Conservation (phyloP, 2,888 invertebrate genomes). For the Nudaria mundana region DNA sequence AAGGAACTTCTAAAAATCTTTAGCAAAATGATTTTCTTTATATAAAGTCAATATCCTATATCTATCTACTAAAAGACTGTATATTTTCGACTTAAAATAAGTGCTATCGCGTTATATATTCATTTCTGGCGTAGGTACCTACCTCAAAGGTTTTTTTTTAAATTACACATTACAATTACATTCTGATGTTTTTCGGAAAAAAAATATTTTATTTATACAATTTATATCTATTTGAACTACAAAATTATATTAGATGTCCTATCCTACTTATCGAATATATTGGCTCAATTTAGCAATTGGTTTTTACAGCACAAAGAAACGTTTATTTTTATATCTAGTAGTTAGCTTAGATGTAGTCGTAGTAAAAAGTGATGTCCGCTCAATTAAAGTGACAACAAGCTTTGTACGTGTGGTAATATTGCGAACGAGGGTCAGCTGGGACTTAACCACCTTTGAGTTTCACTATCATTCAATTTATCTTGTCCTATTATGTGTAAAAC, state of each 20-base stretch:
- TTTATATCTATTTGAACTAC: no score
- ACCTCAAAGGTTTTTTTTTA: no score
- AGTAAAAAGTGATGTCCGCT: slow-evolving; percentile 44
- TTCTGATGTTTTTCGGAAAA: no score
- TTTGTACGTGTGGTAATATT: slow-evolving; percentile 40
- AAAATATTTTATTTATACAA: no score
- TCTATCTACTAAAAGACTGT: neutral
- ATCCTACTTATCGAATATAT: no score
- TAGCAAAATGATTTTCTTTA: no score
- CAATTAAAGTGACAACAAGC: slow-evolving; percentile 49
- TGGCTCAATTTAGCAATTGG: no score
- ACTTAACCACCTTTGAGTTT: slow-evolving; percentile 31
- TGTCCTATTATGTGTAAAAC: slow-evolving; percentile 20
- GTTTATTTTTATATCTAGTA: neutral
- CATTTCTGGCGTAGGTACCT: no score
- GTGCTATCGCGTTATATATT: no score
- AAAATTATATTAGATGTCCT: no score
- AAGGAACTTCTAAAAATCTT: neutral
- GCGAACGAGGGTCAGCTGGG: slow-evolving; percentile 39
- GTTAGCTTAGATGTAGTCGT: slow-evolving; percentile 16
- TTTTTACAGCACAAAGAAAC: neutral
- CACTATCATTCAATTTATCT: slow-evolving; percentile 19
- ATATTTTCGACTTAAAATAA: neutral
- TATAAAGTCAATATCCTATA: no score
- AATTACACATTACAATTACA: no score